phyloP scores from a whole-genome alignment of 2,113 vertebrate species.

The Mugil cephalus region DNA sequence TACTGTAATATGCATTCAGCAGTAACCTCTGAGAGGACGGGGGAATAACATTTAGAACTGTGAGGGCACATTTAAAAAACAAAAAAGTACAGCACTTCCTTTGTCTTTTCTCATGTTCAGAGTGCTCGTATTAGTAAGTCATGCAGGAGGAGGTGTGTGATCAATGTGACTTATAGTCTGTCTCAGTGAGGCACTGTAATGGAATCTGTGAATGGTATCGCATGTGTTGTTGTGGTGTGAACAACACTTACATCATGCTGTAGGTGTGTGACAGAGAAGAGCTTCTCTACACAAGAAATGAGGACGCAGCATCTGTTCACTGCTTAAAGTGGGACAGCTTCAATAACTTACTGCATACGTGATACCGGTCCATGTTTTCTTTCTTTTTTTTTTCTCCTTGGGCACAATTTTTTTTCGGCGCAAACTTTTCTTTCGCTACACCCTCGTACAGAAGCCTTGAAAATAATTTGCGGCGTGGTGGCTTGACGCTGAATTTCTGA shows the following conservation, averaged over 20 bases:
- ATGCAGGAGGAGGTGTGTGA: constrained; percentile 44
- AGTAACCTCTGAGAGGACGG: not conserved
- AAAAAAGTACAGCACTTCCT: constrained; percentile 14
- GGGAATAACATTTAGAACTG: constrained; percentile 1
- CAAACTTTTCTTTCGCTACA: constrained; percentile 3
- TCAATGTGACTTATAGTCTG: constrained; percentile 52
- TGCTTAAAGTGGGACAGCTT: constrained; percentile 55
- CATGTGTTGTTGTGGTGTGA: constrained; percentile 71
- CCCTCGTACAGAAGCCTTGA: constrained; percentile 29
- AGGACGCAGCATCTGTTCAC: constrained; percentile 59
- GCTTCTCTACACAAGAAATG: constrained; percentile 47
- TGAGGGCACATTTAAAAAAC: constrained; percentile 15
- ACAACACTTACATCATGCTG: constrained; percentile 77
- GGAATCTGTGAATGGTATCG: constrained; percentile 68
- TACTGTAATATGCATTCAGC: not conserved
- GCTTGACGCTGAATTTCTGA: constrained; percentile 54
- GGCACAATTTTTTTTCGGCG: constrained; percentile 26
- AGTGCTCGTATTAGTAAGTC: constrained; percentile 29
- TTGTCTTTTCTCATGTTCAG: constrained; percentile 24
- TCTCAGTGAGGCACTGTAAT: constrained; percentile 41
- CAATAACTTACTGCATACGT: constrained; percentile 14
- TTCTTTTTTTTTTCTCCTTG: constrained; percentile 7
- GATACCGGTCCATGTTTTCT: not conserved
- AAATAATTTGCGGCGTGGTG: constrained; percentile 39
- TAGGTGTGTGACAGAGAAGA: constrained; percentile 70